Evolutionary conservation across 2,113 vertebrate species (phyloP).

Genomic region (Egretta garzetta): DNA sequence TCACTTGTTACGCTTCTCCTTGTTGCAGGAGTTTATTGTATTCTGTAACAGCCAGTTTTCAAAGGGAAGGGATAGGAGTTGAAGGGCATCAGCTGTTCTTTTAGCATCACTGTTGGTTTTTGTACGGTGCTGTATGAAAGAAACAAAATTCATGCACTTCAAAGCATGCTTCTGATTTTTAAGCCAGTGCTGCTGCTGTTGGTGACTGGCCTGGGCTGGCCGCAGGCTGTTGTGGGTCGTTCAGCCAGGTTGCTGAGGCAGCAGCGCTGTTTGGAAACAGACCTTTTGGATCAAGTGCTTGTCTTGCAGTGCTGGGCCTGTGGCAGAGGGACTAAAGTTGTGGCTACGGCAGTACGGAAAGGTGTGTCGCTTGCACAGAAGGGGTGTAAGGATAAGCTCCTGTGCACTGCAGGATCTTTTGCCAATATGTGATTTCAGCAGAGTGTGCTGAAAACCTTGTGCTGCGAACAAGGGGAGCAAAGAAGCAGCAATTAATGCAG

Average conservation of each 20-base stretch:
- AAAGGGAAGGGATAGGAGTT: neutral
- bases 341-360: neutral
- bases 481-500: neutral
- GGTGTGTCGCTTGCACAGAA: rapidly evolving
- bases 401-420: neutral
- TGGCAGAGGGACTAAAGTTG: neutral
- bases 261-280: neutral
- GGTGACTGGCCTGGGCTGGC: neutral
- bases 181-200: neutral
- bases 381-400: neutral
- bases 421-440: neutral
- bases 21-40: neutral
- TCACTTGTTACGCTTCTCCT: neutral
- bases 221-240: rapidly evolving
- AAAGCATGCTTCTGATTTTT: neutral
- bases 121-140: neutral
- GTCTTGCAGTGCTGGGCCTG: neutral
- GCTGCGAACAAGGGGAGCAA: neutral
- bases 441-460: neutral
- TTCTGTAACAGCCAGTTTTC: neutral
- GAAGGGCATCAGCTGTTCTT: neutral
- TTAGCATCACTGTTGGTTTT: neutral
- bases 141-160: neutral
- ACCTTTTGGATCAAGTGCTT: neutral
- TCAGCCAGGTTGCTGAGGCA: neutral